These are phyloP conservation scores for Ctenopoma kingsleyae DNA, from an alignment of 2,797 vertebrate species.

Conservation along the genomic window DNA sequence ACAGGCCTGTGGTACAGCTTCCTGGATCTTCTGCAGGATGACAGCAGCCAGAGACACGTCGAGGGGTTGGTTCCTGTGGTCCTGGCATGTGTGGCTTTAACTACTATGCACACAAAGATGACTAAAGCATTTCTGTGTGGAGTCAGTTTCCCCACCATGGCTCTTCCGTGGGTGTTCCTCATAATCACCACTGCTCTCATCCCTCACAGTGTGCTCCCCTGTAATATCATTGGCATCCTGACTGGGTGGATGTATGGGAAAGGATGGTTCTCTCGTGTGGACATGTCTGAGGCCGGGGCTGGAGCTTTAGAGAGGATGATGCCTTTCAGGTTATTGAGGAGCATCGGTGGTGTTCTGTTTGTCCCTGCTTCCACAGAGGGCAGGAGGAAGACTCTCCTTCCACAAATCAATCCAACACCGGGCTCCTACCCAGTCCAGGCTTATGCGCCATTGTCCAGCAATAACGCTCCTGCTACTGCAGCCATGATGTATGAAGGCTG, in stretches of 20 bases:
- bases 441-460: conserved; percentile 64
- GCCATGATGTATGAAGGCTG: conserved; percentile 67
- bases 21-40: conserved; percentile 61
- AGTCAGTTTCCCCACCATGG: conserved; percentile 72
- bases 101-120: conserved; percentile 73
- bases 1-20: conserved; percentile 71
- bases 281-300: conserved; percentile 72
- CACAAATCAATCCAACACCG: conserved; percentile 70
- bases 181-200: conserved; percentile 59
- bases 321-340: conserved; percentile 70
- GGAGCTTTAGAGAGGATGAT: conserved; percentile 66
- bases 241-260: conserved; percentile 70
- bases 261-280: conserved; percentile 67
- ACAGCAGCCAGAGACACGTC: conserved; percentile 3
- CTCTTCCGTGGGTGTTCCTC: conserved; percentile 77
- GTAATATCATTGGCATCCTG: conserved; percentile 69
- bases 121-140: conserved; percentile 74
- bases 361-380: conserved; percentile 71
- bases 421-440: conserved; percentile 80
- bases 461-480: background rate
- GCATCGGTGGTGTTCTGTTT: conserved; percentile 45
- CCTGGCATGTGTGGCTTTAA: conserved; percentile 74
- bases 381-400: conserved; percentile 75
- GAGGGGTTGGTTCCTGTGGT: conserved; percentile 70
- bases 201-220: conserved; percentile 70